Evolutionary conservation across 2,888 invertebrate species (phyloP).

Genomic region (Andrena haemorrhoa): DNA sequence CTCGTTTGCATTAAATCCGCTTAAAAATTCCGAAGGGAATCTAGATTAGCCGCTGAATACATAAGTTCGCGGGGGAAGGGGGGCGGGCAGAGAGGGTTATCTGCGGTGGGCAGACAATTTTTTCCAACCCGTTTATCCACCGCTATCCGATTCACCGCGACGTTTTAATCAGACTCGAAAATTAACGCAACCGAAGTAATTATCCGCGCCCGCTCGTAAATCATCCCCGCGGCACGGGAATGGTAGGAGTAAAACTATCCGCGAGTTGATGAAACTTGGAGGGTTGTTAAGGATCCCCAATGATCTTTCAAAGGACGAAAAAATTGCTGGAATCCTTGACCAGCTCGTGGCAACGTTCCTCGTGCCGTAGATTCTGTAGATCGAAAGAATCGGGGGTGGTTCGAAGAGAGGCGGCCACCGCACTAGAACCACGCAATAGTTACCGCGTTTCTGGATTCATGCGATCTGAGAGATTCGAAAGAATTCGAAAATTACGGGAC

Average conservation of each 20-base stretch:
- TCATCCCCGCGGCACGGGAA: conserved; percentile 32
- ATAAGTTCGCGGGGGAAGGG: conserved; percentile 5
- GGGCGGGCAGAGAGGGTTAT: conserved; percentile 27
- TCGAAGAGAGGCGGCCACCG: too few species aligned
- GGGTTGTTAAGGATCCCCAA: conserved; percentile 3
- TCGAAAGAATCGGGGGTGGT: too few species aligned
- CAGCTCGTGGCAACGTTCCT: conserved; percentile 1
- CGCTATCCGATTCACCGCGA: conserved; percentile 58
- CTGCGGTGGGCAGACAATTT: conserved; percentile 57
- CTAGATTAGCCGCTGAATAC: conserved; percentile 37
- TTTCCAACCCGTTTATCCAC: conserved; percentile 58
- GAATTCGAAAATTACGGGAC: background rate
- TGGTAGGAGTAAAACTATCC: background rate
- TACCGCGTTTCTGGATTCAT: too few species aligned
- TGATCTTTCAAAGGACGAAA: too few species aligned
- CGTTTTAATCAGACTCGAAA: conserved; percentile 63
- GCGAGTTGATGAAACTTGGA: background rate
- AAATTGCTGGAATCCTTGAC: conserved; percentile 2
- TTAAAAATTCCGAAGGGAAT: conserved; percentile 39
- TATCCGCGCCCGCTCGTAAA: conserved; percentile 55
- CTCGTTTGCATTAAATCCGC: conserved; percentile 30
- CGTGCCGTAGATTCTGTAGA: background rate
- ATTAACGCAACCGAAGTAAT: conserved; percentile 62
- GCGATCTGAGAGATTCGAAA: background rate
- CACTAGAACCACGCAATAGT: too few species aligned